Conservation (phyloP, 2,888 invertebrate genomes). For the Caenorhabditis afra region DNA sequence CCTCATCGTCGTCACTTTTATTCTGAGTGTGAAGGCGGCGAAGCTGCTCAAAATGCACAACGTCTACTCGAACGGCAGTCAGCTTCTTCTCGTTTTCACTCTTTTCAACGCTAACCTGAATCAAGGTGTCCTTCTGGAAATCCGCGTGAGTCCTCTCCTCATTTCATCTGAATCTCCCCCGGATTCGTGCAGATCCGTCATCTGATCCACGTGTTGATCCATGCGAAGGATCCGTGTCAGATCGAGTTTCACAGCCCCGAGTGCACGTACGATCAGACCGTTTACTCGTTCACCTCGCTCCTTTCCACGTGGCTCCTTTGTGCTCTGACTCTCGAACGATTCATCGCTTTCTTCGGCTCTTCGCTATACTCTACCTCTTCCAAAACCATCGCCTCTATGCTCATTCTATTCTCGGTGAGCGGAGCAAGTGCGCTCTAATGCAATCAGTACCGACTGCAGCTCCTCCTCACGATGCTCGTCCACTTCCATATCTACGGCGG, state of each 20-base stretch:
- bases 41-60: slow-evolving; percentile 40
- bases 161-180: not conserved
- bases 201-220: slow-evolving; percentile 16
- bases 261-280: slow-evolving; percentile 28
- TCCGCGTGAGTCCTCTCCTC: slow-evolving; percentile 21
- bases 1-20: slow-evolving; percentile 12
- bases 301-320: slow-evolving; percentile 22
- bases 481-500: slow-evolving; percentile 23
- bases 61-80: slow-evolving; percentile 38
- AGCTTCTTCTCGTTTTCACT: slow-evolving; percentile 15
- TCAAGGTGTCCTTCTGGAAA: slow-evolving; percentile 30
- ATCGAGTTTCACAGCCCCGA: slow-evolving; percentile 45
- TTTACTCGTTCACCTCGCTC: slow-evolving; percentile 18
- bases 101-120: slow-evolving; percentile 39
- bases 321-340: slow-evolving; percentile 32
- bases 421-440: not conserved
- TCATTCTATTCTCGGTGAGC: slow-evolving; percentile 25
- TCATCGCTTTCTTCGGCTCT: slow-evolving; percentile 16
- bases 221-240: slow-evolving; percentile 33
- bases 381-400: not conserved
- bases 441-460: slow-evolving; percentile 1
- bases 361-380: slow-evolving; percentile 5
- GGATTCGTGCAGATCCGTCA: slow-evolving; percentile 23
- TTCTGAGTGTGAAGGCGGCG: slow-evolving; percentile 13
- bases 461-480: slow-evolving; percentile 2